Evolutionary conservation across 2,113 vertebrate genomes (phyloP), one percentile per base, ranked within the genome.

Genomic region (Loxodonta africana): DNA sequence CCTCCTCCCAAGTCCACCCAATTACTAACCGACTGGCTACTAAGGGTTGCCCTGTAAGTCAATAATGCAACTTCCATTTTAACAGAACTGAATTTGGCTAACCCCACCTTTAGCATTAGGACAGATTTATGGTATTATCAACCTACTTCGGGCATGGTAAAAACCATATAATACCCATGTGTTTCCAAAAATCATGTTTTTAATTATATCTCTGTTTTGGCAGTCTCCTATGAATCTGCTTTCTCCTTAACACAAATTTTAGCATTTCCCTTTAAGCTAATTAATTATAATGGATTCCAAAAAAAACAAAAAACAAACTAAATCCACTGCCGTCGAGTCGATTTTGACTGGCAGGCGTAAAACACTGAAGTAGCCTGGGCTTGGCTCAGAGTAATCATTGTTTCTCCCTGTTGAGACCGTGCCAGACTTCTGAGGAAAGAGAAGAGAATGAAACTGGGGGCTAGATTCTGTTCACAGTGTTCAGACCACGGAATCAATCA

Each of bases 101-200:
- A 57, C 23, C 14, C 41, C 37, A 48, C 18, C 62, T 69, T 2
- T 63, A 78, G 10, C 25, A 26, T 92, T 37, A 83, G 33, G 30
- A 23, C 48, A 96, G 83, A 82, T 44, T 83, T 81, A n/a, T 28
- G 51, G 7, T 78, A 20, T 93, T 93, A 90, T 93, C 23, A 41
- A 41, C 26, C 67, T 28, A 78, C 62, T 7, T 51, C 92, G 60
- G 63, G 73, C 8, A 20, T 84, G 48, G 33, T 73, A 82, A 60
- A 87, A 95, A 30, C 12, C 28, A 44, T 33, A 41, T 83, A n/a
- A 37, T 4, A 67, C 28, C 37, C 1, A 4, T 46, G 26, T 77
- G 9, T 53, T 95, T 48, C 28, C 21, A 48, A 37, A 28, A 33
- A 33, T 44, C 41, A 20, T 11, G 5, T 15, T 30, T 46, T 23